Conservation (phyloP, 2,888 invertebrate genomes). For the Drosophila aldrichi region DNA sequence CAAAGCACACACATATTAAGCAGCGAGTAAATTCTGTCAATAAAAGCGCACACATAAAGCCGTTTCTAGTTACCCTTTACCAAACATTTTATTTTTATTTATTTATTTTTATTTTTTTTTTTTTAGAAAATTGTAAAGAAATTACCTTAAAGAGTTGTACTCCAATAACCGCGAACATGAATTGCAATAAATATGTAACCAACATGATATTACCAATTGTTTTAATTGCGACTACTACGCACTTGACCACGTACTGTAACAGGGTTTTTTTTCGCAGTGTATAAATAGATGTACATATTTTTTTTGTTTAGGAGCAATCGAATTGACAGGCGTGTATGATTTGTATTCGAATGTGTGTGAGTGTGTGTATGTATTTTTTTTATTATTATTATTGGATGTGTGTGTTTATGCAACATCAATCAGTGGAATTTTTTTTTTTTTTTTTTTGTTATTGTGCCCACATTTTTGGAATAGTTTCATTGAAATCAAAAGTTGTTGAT, state of each 20-base stretch:
- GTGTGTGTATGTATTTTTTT: not conserved
- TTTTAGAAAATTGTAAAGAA: constrained; percentile 61
- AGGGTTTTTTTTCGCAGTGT: constrained; percentile 51
- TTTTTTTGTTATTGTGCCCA: constrained; percentile 45
- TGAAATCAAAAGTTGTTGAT: constrained; percentile 51
- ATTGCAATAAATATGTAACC: constrained; percentile 99
- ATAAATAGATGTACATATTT: constrained; percentile 29
- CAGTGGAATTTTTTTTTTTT: constrained; percentile 44
- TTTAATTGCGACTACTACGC: constrained; percentile 99
- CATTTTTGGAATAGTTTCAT: constrained; percentile 67
- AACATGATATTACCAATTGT: constrained; percentile 99
- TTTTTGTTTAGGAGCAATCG: constrained; percentile 36
- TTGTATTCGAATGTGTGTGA: constrained; percentile 23
- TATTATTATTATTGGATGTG: constrained; percentile 6
- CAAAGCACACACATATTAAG: constrained; percentile 69
- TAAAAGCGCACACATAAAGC: constrained; percentile 75
- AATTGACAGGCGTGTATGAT: constrained; percentile 50
- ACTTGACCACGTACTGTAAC: constrained; percentile 99
- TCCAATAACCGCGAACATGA: constrained; percentile 99
- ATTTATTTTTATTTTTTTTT: constrained; percentile 38
- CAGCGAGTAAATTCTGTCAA: constrained; percentile 40
- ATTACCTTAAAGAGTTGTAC: constrained; percentile 98
- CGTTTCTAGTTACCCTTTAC: constrained; percentile 64
- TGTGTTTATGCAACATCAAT: constrained; percentile 60
- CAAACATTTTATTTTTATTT: constrained; percentile 19